Percentiles rank a stretch among this genome's conserved stretches.
Evolutionary conservation across 2,888 invertebrate species (phyloP).

Genomic region (Leucoma salicis): DNA sequence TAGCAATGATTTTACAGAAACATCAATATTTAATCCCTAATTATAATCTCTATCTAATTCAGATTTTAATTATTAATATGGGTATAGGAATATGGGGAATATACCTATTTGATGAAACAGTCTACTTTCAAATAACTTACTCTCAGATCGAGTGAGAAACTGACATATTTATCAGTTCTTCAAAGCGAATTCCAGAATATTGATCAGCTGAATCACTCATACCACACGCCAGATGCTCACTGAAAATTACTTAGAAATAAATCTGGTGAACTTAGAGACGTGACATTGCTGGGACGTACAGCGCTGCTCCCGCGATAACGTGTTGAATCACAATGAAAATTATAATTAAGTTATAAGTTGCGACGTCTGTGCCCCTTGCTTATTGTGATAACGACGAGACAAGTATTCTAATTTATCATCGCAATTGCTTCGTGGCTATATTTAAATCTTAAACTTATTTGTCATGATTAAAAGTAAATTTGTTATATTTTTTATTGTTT

Average conservation of each 20-base stretch:
- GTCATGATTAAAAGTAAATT: no score
- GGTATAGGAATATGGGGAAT: no score
- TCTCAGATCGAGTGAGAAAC: constrained; percentile 68
- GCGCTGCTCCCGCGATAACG: constrained; percentile 30
- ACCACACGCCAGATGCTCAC: constrained; percentile 78
- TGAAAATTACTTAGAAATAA: constrained; percentile 79
- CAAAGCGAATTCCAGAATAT: constrained; percentile 73
- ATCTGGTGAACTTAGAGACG: constrained; percentile 61
- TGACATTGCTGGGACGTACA: constrained; percentile 28
- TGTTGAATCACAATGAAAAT: constrained; percentile 45
- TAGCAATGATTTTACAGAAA: no score
- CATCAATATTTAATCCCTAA: no score
- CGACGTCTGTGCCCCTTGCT: constrained; percentile 25
- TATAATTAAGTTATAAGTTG: constrained; percentile 48
- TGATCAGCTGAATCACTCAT: constrained; percentile 77
- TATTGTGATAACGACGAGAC: constrained; percentile 25
- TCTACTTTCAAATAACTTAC: constrained; percentile 56
- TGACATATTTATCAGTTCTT: constrained; percentile 77
- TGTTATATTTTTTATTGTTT: no score
- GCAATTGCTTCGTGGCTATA: constrained; percentile 10
- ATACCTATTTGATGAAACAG: constrained; percentile 27
- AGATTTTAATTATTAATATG: no score
- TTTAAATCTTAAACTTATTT: no score
- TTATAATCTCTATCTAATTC: no score
- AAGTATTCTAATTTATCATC: constrained; percentile 23